Percentiles rank a stretch among this genome's conserved stretches.
phyloP scores from a whole-genome alignment of 1,140 invertebrate species.

The Drosophila subpulchrella region DNA sequence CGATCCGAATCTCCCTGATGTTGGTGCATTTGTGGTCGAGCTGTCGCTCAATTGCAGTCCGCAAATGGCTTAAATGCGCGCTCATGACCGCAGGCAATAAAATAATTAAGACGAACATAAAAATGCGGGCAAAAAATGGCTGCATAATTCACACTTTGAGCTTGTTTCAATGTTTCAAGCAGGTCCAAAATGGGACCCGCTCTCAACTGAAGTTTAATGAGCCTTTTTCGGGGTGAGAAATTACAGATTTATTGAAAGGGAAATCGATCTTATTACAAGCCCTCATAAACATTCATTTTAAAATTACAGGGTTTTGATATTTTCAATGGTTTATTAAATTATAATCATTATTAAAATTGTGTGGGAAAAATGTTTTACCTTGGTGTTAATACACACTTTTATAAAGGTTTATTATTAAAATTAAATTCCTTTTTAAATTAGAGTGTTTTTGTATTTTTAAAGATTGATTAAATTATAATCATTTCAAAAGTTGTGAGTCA shows the following conservation, averaged over 20 bases:
- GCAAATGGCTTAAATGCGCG: slow-evolving; percentile 77
- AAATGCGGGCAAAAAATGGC: slow-evolving; percentile 55
- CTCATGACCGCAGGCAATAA: slow-evolving; percentile 83
- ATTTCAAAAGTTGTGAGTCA: too few relatives aligned
- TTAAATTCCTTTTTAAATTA: too few relatives aligned
- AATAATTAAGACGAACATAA: slow-evolving; percentile 75
- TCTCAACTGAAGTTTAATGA: slow-evolving; percentile 19
- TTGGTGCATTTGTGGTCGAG: slow-evolving; percentile 43
- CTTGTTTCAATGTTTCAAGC: slow-evolving; percentile 36
- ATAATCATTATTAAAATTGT: neutral
- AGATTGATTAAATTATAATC: too few relatives aligned
- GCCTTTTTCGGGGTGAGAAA: neutral
- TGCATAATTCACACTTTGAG: slow-evolving; percentile 77
- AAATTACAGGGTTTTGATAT: neutral
- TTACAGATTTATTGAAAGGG: neutral
- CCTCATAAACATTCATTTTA: neutral
- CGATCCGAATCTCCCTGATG: slow-evolving; percentile 50
- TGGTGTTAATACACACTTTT: too few relatives aligned
- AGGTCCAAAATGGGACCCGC: slow-evolving; percentile 38
- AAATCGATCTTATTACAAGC: neutral
- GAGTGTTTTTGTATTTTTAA: too few relatives aligned
- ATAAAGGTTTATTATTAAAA: too few relatives aligned
- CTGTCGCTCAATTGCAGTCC: slow-evolving; percentile 71
- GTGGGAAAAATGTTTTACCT: neutral
- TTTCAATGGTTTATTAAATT: neutral